These are phyloP conservation scores for Sula dactylatra DNA, from an alignment of 2,113 vertebrate species.

Conservation along the genomic window DNA sequence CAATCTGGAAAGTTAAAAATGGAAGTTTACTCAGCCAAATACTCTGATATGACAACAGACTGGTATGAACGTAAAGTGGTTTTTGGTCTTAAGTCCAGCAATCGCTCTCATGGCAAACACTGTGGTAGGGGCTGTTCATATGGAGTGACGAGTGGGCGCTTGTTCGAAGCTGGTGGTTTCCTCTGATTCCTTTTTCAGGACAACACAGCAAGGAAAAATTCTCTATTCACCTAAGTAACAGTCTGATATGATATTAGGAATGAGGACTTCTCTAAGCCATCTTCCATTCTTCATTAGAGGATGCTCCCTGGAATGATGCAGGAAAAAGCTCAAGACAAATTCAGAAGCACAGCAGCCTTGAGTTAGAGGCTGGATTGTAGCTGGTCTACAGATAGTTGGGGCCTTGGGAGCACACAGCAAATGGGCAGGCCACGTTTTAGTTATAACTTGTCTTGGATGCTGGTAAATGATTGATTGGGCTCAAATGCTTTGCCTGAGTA, in stretches of 20 bases:
- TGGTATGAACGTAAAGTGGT: background rate
- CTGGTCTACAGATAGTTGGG: background rate
- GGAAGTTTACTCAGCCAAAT: background rate
- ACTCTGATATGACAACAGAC: background rate
- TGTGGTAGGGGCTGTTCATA: background rate
- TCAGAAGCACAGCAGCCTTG: background rate
- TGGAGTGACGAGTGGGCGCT: accelerated
- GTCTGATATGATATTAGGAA: accelerated
- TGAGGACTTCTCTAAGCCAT: background rate
- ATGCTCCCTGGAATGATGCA: background rate
- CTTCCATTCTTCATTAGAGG: background rate
- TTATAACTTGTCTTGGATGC: background rate
- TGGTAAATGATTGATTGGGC: background rate
- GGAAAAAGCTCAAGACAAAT: background rate
- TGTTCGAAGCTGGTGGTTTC: background rate
- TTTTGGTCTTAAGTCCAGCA: background rate
- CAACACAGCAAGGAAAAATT: background rate
- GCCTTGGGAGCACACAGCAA: background rate
- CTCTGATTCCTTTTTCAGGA: background rate
- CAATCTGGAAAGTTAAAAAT: background rate
- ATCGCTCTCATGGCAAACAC: background rate
- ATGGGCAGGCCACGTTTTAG: background rate
- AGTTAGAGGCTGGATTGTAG: background rate
- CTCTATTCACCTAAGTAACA: background rate
- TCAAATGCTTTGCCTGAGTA: background rate